phyloP scores from a whole-genome alignment of 2,888 invertebrate genomes.

The Heteromurus nitidus region DNA sequence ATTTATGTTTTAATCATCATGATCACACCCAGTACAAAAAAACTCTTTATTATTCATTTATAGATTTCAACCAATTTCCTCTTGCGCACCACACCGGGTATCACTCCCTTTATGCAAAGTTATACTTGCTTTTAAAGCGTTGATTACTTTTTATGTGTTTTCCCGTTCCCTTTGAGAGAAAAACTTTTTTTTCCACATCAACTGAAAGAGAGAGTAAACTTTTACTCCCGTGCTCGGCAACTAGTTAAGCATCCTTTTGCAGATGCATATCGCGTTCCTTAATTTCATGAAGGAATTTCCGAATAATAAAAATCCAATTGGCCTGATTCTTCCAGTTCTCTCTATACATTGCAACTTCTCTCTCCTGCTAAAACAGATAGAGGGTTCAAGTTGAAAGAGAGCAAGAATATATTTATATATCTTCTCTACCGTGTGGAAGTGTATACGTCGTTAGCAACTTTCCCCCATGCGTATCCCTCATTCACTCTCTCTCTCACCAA shows the following conservation, averaged over 20 bases:
- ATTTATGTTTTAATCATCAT: background rate
- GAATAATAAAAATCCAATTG: slow-evolving; percentile 58
- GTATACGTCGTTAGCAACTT: slow-evolving; percentile 1
- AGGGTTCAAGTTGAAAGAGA: too few relatives aligned
- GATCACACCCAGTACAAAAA: too few relatives aligned
- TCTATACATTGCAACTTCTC: slow-evolving; percentile 17
- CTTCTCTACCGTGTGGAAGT: background rate
- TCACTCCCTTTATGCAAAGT: background rate
- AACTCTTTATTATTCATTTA: background rate
- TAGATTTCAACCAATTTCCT: background rate
- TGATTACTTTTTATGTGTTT: background rate
- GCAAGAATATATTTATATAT: background rate
- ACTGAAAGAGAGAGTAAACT: slow-evolving; percentile 19
- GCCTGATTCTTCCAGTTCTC: slow-evolving; percentile 40
- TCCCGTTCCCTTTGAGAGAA: background rate
- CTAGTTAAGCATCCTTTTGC: slow-evolving; percentile 44
- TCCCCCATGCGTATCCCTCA: slow-evolving; percentile 35
- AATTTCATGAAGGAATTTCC: slow-evolving; percentile 28
- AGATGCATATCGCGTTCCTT: slow-evolving; percentile 43
- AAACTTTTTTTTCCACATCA: slow-evolving; percentile 9
- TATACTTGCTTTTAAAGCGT: too few relatives aligned
- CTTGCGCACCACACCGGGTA: background rate
- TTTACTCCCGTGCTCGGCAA: slow-evolving; percentile 18
- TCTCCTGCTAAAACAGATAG: slow-evolving; percentile 15
- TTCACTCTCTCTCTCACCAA: slow-evolving; percentile 5